phyloP scores from a whole-genome alignment of 2,797 vertebrate genomes.

The Halcyon smyrnensis region DNA sequence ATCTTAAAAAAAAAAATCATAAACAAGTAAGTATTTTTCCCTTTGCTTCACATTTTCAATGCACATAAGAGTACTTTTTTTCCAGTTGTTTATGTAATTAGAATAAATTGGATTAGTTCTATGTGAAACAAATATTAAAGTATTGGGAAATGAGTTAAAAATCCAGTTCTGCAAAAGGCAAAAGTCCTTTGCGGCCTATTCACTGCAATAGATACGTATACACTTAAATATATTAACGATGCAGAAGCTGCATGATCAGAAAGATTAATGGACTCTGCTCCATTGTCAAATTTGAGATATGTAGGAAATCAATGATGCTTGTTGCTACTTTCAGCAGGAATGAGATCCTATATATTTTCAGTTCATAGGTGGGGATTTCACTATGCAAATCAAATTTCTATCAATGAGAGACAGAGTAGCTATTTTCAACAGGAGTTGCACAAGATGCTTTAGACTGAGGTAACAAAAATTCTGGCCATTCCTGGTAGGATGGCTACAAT shows the following conservation, averaged over 20 bases:
- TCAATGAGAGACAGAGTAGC: not conserved
- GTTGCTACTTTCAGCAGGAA: not conserved
- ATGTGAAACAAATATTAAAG: not conserved
- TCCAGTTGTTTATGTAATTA: not conserved
- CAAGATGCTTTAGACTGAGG: not conserved
- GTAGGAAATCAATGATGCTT: not conserved
- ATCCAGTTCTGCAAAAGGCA: not conserved
- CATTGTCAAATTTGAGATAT: not conserved
- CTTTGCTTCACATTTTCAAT: not conserved
- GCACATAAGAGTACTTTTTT: not conserved
- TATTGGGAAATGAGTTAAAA: not conserved
- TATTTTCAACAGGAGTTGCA: not conserved
- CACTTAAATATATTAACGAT: not conserved
- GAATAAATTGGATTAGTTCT: not conserved
- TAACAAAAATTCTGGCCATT: not conserved
- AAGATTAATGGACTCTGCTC: not conserved
- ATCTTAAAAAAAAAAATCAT: not conserved
- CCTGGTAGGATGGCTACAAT: not conserved
- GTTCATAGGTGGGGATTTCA: not conserved
- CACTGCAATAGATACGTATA: not conserved
- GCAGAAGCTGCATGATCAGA: not conserved
- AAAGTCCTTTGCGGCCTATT: not conserved
- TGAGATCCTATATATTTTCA: not conserved
- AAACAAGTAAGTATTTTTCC: not conserved
- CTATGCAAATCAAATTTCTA: not conserved